Evolutionary conservation across 2,888 invertebrate species (phyloP), one percentile per base, ranked within the genome.

Genomic region (Limnephilus lunatus): DNA sequence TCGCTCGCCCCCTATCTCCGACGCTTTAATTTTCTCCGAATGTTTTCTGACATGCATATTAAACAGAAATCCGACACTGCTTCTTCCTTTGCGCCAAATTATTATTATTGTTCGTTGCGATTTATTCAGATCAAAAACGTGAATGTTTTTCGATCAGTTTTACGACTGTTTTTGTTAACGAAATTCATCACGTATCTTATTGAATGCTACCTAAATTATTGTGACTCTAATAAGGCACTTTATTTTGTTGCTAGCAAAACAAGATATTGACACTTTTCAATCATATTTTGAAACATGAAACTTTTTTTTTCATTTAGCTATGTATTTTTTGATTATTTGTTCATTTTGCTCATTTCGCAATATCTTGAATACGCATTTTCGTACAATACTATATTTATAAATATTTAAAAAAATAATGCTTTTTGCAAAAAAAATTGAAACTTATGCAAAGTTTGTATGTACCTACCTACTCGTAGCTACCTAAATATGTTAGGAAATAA

Each of bases 31-130:
- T 86, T 86, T 86, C 86, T 86, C 30, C 12, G 86, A 86, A 86
- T 86, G 86, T 86, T 86, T 86, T 86, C 44, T 44, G 86, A 86
- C 86, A 86, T 86, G 86, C 86, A 86, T 86, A 86, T 86, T 86
- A 86, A 86, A 86, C 86, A 44, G 48, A 86, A 9, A 86, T 48
- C 86, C 86, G 86, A 32, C 86, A 30, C 86, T 48, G 68, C 68
- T 68, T 25, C 68, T 68, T 68, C 68, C 68, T 25, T 44, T 35
- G 86, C 48, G 35, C 44, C 0, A 85, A 44, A 86, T 44, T 25
- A 68, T 68, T 68, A 68, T 68, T 86, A 25, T 86, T 30, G 44
- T 44, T 44, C 30, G 48, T 25, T 68, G 30, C 48, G 44, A 86
- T 86, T 86, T 86, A 86, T 86, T 86, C 86, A 39, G 15, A 86